Evolutionary conservation across 2,888 invertebrate genomes (phyloP).

Genomic region (Clivina fossor): DNA sequence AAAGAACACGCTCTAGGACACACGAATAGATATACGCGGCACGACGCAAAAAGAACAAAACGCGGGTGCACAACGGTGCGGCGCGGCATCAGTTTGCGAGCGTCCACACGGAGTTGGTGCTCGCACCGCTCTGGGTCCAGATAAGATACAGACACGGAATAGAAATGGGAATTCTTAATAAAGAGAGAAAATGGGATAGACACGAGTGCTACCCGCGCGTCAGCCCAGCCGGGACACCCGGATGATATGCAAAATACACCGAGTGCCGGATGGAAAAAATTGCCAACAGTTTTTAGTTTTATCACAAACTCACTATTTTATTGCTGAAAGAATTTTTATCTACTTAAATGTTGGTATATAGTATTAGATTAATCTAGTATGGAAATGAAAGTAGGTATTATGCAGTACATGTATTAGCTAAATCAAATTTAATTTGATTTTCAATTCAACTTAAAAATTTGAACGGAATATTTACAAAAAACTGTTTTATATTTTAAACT

Average conservation of each 20-base stretch:
- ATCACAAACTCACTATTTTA: too few species aligned
- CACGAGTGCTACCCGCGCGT: conserved; percentile 40
- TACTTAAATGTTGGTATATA: too few species aligned
- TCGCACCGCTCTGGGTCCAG: conserved; percentile 13
- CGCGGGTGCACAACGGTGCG: neutral
- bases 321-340: too few species aligned
- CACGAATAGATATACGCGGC: neutral
- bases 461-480: too few species aligned
- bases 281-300: conserved; percentile 38
- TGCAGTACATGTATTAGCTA: too few species aligned
- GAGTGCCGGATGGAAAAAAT: conserved; percentile 49
- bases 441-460: too few species aligned
- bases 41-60: neutral
- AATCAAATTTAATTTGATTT: too few species aligned
- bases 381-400: too few species aligned
- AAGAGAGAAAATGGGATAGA: conserved; percentile 26
- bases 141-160: conserved; percentile 35
- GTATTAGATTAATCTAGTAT: too few species aligned
- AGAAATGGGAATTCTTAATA: conserved; percentile 35
- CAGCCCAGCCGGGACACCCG: conserved; percentile 40
- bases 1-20: neutral
- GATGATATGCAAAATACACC: conserved; percentile 51
- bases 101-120: too few species aligned
- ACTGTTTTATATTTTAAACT: too few species aligned
- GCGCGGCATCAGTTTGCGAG: conserved; percentile 9